Evolutionary conservation across 2,888 invertebrate genomes (phyloP).

Genomic region (Papilio gigon): DNA sequence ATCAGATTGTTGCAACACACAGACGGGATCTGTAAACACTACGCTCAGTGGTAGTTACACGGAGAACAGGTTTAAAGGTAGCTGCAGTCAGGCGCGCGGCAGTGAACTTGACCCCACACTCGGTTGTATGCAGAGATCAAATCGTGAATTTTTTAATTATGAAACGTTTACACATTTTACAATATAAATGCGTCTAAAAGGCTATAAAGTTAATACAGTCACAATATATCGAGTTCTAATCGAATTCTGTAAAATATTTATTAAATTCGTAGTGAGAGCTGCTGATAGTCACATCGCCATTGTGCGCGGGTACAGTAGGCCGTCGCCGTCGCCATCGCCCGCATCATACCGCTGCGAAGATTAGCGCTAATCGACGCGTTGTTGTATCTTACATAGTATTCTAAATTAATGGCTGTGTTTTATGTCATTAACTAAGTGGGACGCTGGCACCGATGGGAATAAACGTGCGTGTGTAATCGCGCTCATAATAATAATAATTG

Average conservation of each 20-base stretch:
- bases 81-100: constrained; percentile 4
- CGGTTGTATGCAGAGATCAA: not conserved
- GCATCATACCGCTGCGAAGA: constrained; percentile 20
- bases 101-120: constrained; percentile 15
- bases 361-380: constrained; percentile 16
- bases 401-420: constrained; percentile 26
- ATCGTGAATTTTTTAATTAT: constrained; percentile 15
- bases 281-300: not conserved
- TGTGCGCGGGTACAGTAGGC: too few relatives aligned
- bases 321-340: too few relatives aligned
- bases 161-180: not conserved
- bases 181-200: not conserved
- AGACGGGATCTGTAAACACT: not conserved
- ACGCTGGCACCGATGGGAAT: not conserved
- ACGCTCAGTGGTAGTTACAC: not conserved
- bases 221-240: too few relatives aligned
- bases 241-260: not conserved
- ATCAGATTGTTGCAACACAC: too few relatives aligned
- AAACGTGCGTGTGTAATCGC: not conserved
- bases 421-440: constrained; percentile 18
- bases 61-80: constrained; percentile 16
- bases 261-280: not conserved
- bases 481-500: not conserved
- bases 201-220: too few relatives aligned
- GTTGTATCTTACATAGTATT: constrained; percentile 22